Percentiles rank a stretch among this genome's conserved stretches.
phyloP scores from a whole-genome alignment of 2,113 vertebrate genomes.

The Charadrius vociferus region DNA sequence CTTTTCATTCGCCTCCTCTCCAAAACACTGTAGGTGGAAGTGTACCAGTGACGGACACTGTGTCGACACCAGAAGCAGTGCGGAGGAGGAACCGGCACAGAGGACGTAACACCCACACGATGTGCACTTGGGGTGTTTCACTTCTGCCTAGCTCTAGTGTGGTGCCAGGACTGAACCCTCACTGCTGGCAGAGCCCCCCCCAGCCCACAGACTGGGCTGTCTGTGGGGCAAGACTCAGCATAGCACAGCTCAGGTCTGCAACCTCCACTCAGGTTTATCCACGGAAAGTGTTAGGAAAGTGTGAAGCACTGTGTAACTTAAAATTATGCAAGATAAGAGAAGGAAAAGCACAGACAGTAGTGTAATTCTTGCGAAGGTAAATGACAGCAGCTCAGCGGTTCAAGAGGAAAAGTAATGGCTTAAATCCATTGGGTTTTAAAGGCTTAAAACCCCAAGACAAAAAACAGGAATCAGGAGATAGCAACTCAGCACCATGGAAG shows the following conservation, averaged over 20 bases:
- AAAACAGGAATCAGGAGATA: background rate
- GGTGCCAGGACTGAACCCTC: background rate
- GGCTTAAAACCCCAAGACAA: background rate
- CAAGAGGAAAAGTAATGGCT: background rate
- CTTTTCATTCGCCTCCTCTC: background rate
- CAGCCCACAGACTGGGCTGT: background rate
- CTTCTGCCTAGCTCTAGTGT: background rate
- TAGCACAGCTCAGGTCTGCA: background rate
- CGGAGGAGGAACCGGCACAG: background rate
- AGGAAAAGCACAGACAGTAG: background rate
- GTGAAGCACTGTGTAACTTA: background rate
- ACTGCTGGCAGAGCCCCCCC: background rate
- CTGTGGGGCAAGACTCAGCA: background rate
- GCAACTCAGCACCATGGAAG: background rate
- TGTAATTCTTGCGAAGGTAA: background rate
- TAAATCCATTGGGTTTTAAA: background rate
- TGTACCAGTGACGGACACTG: background rate
- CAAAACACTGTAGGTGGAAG: background rate
- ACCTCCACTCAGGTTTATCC: background rate
- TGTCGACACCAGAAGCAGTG: rapidly evolving
- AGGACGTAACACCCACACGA: background rate
- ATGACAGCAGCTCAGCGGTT: background rate
- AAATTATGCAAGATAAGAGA: background rate
- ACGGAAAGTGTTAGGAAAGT: background rate
- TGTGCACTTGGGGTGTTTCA: background rate